Evolutionary conservation across 2,113 vertebrate genomes (phyloP).

Genomic region (Aptenodytes forsteri): DNA sequence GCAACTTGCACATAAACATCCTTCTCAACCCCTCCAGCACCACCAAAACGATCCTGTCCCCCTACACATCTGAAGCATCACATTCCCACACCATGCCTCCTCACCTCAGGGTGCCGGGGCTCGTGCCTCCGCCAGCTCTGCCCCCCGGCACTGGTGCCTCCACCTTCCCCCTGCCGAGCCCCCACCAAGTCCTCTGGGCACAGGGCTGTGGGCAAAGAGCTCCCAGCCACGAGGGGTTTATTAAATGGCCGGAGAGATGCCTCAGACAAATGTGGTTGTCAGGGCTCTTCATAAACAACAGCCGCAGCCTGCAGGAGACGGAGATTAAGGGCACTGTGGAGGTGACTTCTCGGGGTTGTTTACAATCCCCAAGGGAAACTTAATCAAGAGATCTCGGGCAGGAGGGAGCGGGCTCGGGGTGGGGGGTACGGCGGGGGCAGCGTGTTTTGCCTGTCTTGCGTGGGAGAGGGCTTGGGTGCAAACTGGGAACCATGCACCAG

Average conservation of each 20-base stretch:
- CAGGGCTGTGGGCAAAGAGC: not conserved
- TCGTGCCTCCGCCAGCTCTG: not conserved
- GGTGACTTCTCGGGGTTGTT: not conserved
- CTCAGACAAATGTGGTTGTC: not conserved
- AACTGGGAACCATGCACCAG: not conserved
- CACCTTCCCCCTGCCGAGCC: not conserved
- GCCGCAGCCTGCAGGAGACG: not conserved
- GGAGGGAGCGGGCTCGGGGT: not conserved
- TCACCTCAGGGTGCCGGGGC: not conserved
- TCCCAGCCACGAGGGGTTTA: not conserved
- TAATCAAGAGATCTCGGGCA: not conserved
- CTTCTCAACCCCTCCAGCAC: not conserved
- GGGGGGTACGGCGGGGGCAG: not conserved
- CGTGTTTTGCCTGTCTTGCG: rapidly evolving
- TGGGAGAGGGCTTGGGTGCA: not conserved
- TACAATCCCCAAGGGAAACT: not conserved
- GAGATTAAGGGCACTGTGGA: not conserved
- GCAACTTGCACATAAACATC: not conserved
- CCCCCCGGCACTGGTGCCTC: not conserved
- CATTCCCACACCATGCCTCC: not conserved
- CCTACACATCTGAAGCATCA: not conserved
- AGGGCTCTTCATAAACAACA: not conserved
- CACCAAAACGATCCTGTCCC: not conserved
- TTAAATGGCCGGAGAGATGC: not conserved
- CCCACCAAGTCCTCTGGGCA: not conserved